Evolutionary conservation across 2,797 vertebrate genomes (phyloP), one percentile per base, ranked within the genome.

Genomic region (Tangara arthus): DNA sequence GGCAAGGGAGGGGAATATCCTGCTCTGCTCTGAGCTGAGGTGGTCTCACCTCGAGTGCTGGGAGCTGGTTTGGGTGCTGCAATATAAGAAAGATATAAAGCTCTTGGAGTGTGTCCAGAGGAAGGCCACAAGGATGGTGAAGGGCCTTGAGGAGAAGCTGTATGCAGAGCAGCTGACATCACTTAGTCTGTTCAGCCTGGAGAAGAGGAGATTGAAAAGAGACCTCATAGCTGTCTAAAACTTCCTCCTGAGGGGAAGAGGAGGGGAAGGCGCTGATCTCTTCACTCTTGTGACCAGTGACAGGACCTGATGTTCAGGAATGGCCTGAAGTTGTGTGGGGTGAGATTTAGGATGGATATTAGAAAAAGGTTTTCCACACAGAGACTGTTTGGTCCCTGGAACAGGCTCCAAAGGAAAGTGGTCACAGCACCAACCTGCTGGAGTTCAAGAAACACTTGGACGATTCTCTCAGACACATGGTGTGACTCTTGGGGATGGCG

Each of bases 21-120:
- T 0, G 3, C 19, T 21, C 28, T 52, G 19, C 39, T 68, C 63
- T 37, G 35, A 0, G 0, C 26, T 75, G 46, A 55, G 19, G 4
- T 1, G 0, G 53, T 28, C 53, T 76, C 28, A n/a, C 5, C 8
- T 60, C 0, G 0, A 68, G 5, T 23, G 0, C 8, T 30, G 6
- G 4, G 53, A 28, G 3, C 23, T 20, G 7, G 1, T 60, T 11
- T 68, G 46, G 8, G 23, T 1, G 1, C 7, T 7, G 11, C 6
- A 52, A 2, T 15, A 3, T 8, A 68, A 37, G 9, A 23, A 19
- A 10, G 19, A n/a, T 7, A 16, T 1, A 13, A 44, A 60, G 1
- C 10, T 9, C 2, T 37, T 0, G 15, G 15, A 35, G 15, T 23
- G 2, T 0, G 0, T 19, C 32, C 27, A 59, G 21, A 59, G 15